These are phyloP conservation scores for Eupsittula cactorum DNA, from an alignment of 2,113 vertebrate genomes.

Conservation along the genomic window DNA sequence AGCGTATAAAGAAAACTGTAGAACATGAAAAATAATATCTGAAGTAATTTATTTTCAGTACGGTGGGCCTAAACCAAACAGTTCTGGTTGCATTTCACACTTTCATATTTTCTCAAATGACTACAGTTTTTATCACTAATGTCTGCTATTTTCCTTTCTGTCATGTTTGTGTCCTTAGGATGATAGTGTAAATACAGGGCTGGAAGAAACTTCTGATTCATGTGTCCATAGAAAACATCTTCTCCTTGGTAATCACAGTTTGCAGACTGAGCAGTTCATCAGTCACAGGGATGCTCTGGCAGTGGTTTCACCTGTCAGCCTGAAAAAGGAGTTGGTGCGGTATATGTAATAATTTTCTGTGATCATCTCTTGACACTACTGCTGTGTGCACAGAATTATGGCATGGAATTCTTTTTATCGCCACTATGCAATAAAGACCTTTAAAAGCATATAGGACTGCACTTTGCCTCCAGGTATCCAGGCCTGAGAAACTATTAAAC, in stretches of 20 bases:
- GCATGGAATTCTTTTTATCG: rapidly evolving
- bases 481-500: not conserved
- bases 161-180: not conserved
- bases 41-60: not conserved
- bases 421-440: rapidly evolving
- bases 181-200: not conserved
- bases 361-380: not conserved
- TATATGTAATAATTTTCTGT: not conserved
- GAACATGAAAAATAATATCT: not conserved
- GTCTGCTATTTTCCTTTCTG: not conserved
- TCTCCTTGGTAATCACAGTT: not conserved
- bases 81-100: not conserved
- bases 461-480: not conserved
- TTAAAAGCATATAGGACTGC: not conserved
- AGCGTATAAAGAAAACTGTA: not conserved
- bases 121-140: not conserved
- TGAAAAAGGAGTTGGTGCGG: not conserved
- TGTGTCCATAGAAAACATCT: not conserved
- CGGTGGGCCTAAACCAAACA: not conserved
- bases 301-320: not conserved
- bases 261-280: not conserved
- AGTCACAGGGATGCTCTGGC: not conserved
- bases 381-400: not conserved
- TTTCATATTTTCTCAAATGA: not conserved
- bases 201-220: not conserved